phyloP scores from a whole-genome alignment of 1,140 invertebrate genomes.

The Laupala kohalensis region DNA sequence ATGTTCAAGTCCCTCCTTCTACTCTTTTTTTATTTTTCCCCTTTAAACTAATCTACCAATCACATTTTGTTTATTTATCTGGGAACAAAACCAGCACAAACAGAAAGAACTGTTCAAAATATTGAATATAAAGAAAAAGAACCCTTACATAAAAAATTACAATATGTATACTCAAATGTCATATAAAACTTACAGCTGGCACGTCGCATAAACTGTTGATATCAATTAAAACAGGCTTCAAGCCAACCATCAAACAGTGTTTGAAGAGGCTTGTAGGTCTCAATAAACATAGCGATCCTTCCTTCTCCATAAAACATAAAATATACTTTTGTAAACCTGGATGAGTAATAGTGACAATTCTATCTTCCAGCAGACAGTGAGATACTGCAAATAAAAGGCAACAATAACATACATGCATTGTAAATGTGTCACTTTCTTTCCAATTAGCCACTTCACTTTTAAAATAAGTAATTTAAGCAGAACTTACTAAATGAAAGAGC shows the following conservation, averaged over 20 bases:
- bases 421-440: too few species aligned
- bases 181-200: conserved; percentile 7
- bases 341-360: conserved; percentile 36
- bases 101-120: too few species aligned
- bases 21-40: too few species aligned
- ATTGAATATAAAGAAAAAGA: conserved; percentile 61
- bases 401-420: neutral
- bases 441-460: too few species aligned
- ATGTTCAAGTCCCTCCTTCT: too few species aligned
- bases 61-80: too few species aligned
- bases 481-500: conserved; percentile 59
- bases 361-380: conserved; percentile 32
- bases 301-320: conserved; percentile 42
- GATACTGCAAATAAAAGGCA: conserved; percentile 28
- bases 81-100: too few species aligned
- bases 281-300: conserved; percentile 48
- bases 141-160: conserved; percentile 49
- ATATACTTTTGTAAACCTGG: conserved; percentile 51
- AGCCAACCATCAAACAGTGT: conserved; percentile 42
- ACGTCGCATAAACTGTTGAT: conserved; percentile 19
- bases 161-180: too few species aligned
- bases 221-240: conserved; percentile 45
- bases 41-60: too few species aligned
- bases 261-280: conserved; percentile 49
- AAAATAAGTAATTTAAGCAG: conserved; percentile 6